Evolutionary conservation across 1,140 invertebrate species (phyloP).

Genomic region (Mya arenaria): DNA sequence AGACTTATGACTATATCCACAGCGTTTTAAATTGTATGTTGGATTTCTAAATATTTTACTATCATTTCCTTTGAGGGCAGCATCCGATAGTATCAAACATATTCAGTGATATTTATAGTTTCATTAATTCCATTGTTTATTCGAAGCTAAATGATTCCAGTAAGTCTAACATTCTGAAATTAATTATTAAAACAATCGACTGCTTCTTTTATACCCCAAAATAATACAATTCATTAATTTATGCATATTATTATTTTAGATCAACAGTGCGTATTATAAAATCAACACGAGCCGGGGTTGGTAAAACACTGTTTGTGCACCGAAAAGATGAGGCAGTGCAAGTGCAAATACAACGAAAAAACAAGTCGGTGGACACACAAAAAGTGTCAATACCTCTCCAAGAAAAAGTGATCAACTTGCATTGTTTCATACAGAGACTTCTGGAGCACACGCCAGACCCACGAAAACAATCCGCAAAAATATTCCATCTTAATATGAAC

Average conservation of each 20-base stretch:
- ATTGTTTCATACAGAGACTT: conserved; percentile 50
- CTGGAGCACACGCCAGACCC: conserved; percentile 50
- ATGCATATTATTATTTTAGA: conserved; percentile 31
- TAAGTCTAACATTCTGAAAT: not conserved
- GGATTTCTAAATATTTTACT: too few species aligned
- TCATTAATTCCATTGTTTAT: not conserved
- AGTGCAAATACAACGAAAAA: not conserved
- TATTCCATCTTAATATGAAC: conserved; percentile 71
- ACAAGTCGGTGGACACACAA: not conserved
- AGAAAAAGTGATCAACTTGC: conserved; percentile 52
- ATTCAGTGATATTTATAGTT: not conserved
- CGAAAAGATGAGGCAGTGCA: conserved; percentile 53
- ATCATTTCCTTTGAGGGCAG: not conserved
- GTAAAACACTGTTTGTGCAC: conserved; percentile 66
- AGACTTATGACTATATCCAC: too few species aligned
- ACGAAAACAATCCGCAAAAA: conserved; percentile 44
- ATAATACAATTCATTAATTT: not conserved
- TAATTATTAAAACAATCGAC: not conserved
- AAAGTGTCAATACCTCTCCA: conserved; percentile 62
- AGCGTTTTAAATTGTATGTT: too few species aligned
- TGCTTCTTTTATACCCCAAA: not conserved
- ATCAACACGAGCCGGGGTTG: conserved; percentile 69
- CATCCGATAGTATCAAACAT: not conserved
- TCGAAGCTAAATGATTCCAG: too few species aligned
- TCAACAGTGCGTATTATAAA: conserved; percentile 65